Percentiles rank a stretch among this genome's conserved stretches.
Evolutionary conservation across 1,140 invertebrate species (phyloP).

Genomic region (Aphelinus atriplicis): DNA sequence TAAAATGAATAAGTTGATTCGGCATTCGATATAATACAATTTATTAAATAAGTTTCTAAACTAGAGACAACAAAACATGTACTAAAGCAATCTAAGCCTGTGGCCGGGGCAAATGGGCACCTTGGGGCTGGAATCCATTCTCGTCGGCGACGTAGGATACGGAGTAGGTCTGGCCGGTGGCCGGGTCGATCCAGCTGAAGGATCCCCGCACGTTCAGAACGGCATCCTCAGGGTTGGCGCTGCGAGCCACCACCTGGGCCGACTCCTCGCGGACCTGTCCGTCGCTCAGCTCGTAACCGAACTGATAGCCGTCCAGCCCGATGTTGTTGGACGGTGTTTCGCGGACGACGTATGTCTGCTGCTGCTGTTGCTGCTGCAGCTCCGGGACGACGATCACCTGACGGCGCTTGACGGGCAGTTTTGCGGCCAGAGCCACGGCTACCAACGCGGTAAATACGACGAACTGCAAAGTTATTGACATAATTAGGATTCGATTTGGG

Average conservation of each 20-base stretch:
- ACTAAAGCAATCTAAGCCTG: no score
- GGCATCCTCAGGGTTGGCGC: not conserved
- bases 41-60: no score
- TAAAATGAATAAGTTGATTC: no score
- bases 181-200: constrained; percentile 67
- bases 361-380: not conserved
- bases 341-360: not conserved
- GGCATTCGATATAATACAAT: no score
- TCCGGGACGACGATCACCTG: not conserved
- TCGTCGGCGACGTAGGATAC: constrained; percentile 50
- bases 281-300: constrained; percentile 70
- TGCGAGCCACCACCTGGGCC: constrained; percentile 65
- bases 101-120: no score
- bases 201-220: constrained; percentile 57
- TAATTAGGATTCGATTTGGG: no score
- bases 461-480: not conserved
- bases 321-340: constrained; percentile 1
- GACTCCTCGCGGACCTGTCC: constrained; percentile 68
- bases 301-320: constrained; percentile 58
- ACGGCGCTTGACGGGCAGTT: not conserved
- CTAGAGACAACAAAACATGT: no score
- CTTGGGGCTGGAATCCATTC: no score
- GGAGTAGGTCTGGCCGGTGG: constrained; percentile 53
- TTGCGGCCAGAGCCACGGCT: constrained; percentile 1
- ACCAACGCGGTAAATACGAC: constrained; percentile 1